Conservation (phyloP, 2,113 vertebrate species). For the Phoenicopterus ruber region DNA sequence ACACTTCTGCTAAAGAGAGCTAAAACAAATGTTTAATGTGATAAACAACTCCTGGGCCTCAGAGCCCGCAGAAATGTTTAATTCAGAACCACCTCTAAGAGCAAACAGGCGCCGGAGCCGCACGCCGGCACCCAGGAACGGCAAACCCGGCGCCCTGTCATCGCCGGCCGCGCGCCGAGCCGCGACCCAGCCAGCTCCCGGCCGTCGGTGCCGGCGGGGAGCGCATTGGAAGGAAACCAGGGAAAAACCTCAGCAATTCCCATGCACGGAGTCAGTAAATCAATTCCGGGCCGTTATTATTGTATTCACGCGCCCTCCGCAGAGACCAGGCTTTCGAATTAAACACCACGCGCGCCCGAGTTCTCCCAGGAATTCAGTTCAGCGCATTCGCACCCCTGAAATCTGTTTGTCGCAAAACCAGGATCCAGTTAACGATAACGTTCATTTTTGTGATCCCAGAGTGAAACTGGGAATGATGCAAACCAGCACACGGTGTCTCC, state of each 20-base stretch:
- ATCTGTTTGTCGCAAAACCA: rapidly evolving
- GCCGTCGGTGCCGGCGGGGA: not conserved
- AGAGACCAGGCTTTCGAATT: rapidly evolving
- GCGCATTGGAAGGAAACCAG: rapidly evolving
- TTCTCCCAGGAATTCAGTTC: rapidly evolving
- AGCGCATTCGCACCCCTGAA: not conserved
- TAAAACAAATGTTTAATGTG: conserved; percentile 12
- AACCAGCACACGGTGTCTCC: not conserved
- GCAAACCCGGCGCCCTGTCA: not conserved
- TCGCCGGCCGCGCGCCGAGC: not conserved
- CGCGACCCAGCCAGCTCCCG: not conserved
- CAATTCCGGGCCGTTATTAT: rapidly evolving
- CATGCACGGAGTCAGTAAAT: rapidly evolving
- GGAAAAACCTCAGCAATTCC: not conserved
- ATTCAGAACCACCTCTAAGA: not conserved
- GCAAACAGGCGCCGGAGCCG: not conserved
- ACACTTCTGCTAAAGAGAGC: not conserved
- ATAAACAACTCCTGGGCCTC: not conserved
- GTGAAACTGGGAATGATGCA: rapidly evolving
- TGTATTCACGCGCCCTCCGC: rapidly evolving
- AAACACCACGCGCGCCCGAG: rapidly evolving
- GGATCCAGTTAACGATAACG: rapidly evolving
- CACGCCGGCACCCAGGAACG: not conserved
- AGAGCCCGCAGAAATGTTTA: not conserved
- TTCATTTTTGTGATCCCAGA: not conserved